These are phyloP conservation scores for Muscicapa comitata DNA, from an alignment of 2,797 vertebrate species.

Conservation along the genomic window DNA sequence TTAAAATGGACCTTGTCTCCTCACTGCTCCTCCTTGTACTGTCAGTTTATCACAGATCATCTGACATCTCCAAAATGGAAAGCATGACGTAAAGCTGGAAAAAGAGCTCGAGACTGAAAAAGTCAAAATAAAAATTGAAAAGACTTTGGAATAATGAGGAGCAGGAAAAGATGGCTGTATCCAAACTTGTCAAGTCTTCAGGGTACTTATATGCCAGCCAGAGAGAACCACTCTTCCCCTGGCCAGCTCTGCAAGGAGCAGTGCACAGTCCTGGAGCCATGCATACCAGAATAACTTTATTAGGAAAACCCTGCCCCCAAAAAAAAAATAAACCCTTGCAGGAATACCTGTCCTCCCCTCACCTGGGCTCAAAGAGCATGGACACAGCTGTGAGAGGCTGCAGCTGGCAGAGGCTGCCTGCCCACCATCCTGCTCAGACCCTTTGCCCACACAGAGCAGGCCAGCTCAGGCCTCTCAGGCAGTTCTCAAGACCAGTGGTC, in stretches of 20 bases:
- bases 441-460: not conserved
- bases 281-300: not conserved
- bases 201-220: not conserved
- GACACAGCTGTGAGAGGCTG: not conserved
- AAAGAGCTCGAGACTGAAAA: not conserved
- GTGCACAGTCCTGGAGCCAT: fast-evolving
- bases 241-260: not conserved
- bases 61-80: conserved; percentile 57
- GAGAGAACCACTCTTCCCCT: not conserved
- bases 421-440: not conserved
- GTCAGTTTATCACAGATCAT: conserved; percentile 53
- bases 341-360: too few relatives aligned
- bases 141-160: not conserved
- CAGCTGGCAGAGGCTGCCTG: not conserved
- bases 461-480: not conserved
- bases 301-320: not conserved
- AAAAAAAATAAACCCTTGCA: not conserved
- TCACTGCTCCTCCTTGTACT: conserved; percentile 5
- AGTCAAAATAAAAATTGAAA: not conserved
- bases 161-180: not conserved
- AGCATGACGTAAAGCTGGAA: conserved; percentile 20
- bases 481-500: fast-evolving
- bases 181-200: not conserved
- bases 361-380: not conserved
- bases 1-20: conserved; percentile 44